Conservation (phyloP, 2,113 vertebrate genomes). For the Anoura caudifer region DNA sequence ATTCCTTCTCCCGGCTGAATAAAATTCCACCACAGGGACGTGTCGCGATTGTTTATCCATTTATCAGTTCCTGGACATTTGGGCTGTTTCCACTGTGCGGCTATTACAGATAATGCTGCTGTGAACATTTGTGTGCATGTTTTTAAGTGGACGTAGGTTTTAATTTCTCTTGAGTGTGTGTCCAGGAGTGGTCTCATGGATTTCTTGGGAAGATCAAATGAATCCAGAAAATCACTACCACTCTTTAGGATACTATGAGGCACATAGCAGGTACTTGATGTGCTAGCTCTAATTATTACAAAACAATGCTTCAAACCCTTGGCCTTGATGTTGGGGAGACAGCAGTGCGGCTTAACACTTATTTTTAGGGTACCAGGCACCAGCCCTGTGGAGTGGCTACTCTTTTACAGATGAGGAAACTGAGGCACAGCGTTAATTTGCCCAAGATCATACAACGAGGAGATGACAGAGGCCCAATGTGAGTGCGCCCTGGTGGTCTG, state of each 20-base stretch:
- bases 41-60: background rate
- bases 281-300: background rate
- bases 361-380: background rate
- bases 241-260: background rate
- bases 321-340: background rate
- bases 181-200: background rate
- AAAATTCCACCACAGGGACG: background rate
- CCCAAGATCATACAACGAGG: background rate
- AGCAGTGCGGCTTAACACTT: background rate
- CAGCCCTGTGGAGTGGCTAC: background rate
- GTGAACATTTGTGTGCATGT: rapidly evolving
- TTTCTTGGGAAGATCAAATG: background rate
- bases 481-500: rapidly evolving
- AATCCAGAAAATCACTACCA: background rate
- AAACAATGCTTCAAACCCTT: background rate
- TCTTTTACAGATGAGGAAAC: background rate
- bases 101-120: background rate
- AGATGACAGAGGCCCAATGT: background rate
- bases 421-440: background rate
- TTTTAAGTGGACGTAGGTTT: background rate
- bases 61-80: background rate
- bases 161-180: background rate
- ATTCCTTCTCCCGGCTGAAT: background rate
- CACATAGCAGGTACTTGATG: background rate
- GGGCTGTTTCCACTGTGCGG: background rate